These are phyloP conservation scores for rat (Rattus norvegicus) DNA, from an alignment of 2,113 vertebrate genomes.

Conservation along the genomic window DNA sequence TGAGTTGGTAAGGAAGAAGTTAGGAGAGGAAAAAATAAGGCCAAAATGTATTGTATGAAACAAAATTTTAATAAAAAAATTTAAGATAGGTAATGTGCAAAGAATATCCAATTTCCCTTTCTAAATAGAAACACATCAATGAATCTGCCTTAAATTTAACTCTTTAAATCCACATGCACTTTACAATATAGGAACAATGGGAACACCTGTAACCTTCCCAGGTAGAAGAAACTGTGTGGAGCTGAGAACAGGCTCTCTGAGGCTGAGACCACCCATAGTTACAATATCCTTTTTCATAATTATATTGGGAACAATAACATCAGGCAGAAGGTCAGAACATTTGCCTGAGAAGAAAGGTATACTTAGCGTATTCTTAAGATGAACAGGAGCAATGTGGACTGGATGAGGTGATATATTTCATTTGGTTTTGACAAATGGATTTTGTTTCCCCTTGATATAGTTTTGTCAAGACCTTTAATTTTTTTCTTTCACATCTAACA, in stretches of 20 bases:
- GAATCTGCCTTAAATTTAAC: not conserved
- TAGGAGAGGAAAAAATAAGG: not conserved
- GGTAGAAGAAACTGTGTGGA: not conserved
- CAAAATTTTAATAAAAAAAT: not conserved
- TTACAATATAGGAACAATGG: not conserved
- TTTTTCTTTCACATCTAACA: slow-evolving; percentile 18
- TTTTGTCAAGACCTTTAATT: slow-evolving; percentile 30
- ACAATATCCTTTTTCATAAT: not conserved
- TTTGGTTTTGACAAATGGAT: not conserved
- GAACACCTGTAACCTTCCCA: not conserved
- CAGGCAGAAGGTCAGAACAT: not conserved
- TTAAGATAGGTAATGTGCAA: not conserved
- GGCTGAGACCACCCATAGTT: not conserved
- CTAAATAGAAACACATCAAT: not conserved
- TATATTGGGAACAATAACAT: not conserved
- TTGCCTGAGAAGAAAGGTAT: slow-evolving; percentile 4
- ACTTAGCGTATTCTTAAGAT: not conserved
- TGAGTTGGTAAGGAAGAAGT: not conserved
- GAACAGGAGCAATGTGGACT: not conserved
- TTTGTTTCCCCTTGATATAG: slow-evolving; percentile 13
- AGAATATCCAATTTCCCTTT: not conserved
- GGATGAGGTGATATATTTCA: not conserved
- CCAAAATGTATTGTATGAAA: not conserved
- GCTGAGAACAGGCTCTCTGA: not conserved
- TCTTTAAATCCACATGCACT: not conserved